Evolutionary conservation across 2,888 invertebrate species (phyloP), one percentile per base, ranked within the genome.

Genomic region (Ditylenchus weischeri): DNA sequence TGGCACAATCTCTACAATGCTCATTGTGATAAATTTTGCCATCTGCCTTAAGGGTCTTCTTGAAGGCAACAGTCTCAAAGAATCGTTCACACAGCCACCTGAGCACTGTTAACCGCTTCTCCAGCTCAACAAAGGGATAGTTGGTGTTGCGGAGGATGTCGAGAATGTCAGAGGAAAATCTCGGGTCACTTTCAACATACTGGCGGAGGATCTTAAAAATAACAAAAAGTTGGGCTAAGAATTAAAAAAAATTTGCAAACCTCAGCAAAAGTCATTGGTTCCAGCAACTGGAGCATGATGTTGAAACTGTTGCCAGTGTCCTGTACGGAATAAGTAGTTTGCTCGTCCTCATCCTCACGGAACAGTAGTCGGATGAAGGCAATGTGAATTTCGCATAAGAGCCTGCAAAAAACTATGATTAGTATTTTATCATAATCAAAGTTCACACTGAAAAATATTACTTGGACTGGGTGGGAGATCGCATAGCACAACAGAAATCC

Each of bases 271-370:
- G 95, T 94, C 86, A 96, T 89, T 65, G 90, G 88, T 86, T 98
- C 98, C 79, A 94, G 89, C 80, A 94, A 88, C 86, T 90, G 94
- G 65, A 95, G 87, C 76, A 91, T 89, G 72, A 95, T 90, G 85
- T 96, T 95, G 36, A 95, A 90, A 84, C 93, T 92, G 85, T 96
- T 95, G 86, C 95, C 95, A 83, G 93, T 91, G 86, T 99, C 98
- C 69, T 92, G 86, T 11, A 95, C 77, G 19, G 78, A 94, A 86
- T 93, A 96, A 85, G 91, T 91, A 18, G 76, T 78, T 64, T 78
- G 91, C 84, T 92, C 92, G 15, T 90, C 89, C 84, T 95, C 94
- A 85, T 94, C 94, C 85, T 94, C 93, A 60, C 93, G 87, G 63
- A 94, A 74, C 48, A 84, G 87, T 47, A 94, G 90, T 85, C 91